phyloP scores from a whole-genome alignment of 2,797 vertebrate genomes.

The Fringilla coelebs region DNA sequence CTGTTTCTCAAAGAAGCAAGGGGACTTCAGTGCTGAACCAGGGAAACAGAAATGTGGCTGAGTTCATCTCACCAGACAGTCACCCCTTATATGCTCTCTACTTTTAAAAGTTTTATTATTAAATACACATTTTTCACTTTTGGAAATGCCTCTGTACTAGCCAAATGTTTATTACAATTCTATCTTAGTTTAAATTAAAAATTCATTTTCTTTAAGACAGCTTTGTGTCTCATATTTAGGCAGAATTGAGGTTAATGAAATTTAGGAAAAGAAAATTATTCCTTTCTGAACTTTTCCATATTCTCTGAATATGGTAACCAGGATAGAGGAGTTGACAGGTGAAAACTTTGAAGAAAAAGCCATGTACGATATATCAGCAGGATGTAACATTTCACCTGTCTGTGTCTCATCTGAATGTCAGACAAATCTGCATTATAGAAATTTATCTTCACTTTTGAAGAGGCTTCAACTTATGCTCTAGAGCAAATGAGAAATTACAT shows the following conservation, averaged over 20 bases:
- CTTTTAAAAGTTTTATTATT: not conserved
- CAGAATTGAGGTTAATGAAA: not conserved
- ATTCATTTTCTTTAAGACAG: not conserved
- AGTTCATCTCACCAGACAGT: not conserved
- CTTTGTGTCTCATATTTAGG: not conserved
- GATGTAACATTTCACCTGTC: not conserved
- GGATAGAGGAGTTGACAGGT: not conserved
- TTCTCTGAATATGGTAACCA: not conserved
- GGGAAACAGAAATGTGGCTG: not conserved
- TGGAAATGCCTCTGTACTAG: not conserved
- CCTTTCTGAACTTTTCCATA: not conserved
- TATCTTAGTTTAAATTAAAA: not conserved
- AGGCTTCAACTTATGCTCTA: not conserved
- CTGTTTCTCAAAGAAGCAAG: constrained; percentile 20
- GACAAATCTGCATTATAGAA: not conserved
- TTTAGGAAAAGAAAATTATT: not conserved
- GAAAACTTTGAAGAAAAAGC: not conserved
- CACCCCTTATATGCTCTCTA: not conserved
- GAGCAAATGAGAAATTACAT: not conserved
- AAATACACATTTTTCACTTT: not conserved
- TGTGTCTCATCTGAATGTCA: constrained; percentile 9
- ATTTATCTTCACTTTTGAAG: not conserved
- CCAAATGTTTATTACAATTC: not conserved
- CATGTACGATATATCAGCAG: not conserved
- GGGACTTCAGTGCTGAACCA: constrained; percentile 2